phyloP scores from a whole-genome alignment of 2,113 vertebrate genomes.

The Trichomycterus rosablanca region DNA sequence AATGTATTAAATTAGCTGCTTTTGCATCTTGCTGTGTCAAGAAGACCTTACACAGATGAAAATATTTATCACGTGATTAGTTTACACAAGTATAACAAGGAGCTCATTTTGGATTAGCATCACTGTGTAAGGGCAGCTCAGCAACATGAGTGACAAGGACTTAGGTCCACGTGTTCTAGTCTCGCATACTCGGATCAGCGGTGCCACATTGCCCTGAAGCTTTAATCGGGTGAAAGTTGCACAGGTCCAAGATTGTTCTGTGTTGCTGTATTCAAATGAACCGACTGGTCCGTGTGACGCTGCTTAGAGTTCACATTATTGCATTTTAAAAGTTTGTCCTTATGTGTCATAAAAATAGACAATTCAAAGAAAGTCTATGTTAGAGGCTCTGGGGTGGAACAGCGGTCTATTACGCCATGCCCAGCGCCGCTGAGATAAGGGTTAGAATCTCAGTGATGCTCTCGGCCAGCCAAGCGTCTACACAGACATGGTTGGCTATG shows the following conservation, averaged over 20 bases:
- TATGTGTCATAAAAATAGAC: too few relatives aligned
- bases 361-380: too few relatives aligned
- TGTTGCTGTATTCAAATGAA: not conserved
- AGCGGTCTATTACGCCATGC: too few relatives aligned
- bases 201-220: constrained; percentile 55
- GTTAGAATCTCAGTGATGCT: too few relatives aligned
- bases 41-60: not conserved
- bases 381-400: too few relatives aligned
- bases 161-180: not conserved
- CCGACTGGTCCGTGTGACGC: too few relatives aligned
- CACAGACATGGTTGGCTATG: too few relatives aligned
- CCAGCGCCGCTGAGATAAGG: too few relatives aligned
- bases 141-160: not conserved
- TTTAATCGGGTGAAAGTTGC: constrained; percentile 39
- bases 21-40: constrained; percentile 1
- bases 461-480: too few relatives aligned
- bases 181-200: constrained; percentile 28
- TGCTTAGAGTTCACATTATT: not conserved
- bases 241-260: not conserved
- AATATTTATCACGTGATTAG: constrained; percentile 1
- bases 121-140: not conserved
- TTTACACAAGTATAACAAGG: not conserved
- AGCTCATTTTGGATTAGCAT: constrained; percentile 4
- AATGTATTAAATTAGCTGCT: constrained; percentile 7
- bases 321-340: too few relatives aligned